Percentiles rank a stretch among this genome's conserved stretches.
phyloP scores from a whole-genome alignment of 2,888 invertebrate genomes.

The Carabus problematicus region DNA sequence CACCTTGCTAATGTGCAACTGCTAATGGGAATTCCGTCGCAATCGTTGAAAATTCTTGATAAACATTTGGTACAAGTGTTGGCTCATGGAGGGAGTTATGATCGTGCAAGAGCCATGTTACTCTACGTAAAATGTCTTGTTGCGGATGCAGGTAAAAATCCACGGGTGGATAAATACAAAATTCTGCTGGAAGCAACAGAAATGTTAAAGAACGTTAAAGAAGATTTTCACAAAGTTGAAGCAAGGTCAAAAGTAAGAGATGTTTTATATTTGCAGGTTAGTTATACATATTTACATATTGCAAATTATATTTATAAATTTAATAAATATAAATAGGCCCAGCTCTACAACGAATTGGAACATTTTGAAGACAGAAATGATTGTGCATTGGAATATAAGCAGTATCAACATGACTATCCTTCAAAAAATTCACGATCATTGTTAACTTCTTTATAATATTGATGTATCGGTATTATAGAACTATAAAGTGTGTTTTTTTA shows the following conservation, averaged over 20 bases:
- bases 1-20: slow-evolving; percentile 81
- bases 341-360: slow-evolving; percentile 77
- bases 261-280: slow-evolving; percentile 73
- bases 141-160: slow-evolving; percentile 65
- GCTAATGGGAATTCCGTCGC: slow-evolving; percentile 76
- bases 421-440: slow-evolving; percentile 65
- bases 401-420: slow-evolving; percentile 76
- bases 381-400: slow-evolving; percentile 80
- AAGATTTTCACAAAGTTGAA: slow-evolving; percentile 75
- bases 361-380: slow-evolving; percentile 77
- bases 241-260: slow-evolving; percentile 79
- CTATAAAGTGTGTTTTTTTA: no score
- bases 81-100: slow-evolving; percentile 82
- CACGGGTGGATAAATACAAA: slow-evolving; percentile 61
- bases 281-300: slow-evolving; percentile 42
- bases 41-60: slow-evolving; percentile 75
- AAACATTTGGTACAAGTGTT: slow-evolving; percentile 74
- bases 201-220: slow-evolving; percentile 71
- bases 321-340: slow-evolving; percentile 64
- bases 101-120: slow-evolving; percentile 78
- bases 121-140: slow-evolving; percentile 81
- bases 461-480: background rate
- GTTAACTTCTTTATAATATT: slow-evolving; percentile 63
- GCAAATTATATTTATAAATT: slow-evolving; percentile 36
- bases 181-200: slow-evolving; percentile 66